Percentiles rank a stretch among this genome's conserved stretches.
Conservation (phyloP, 2,113 vertebrate species). For the Phycodurus eques region DNA sequence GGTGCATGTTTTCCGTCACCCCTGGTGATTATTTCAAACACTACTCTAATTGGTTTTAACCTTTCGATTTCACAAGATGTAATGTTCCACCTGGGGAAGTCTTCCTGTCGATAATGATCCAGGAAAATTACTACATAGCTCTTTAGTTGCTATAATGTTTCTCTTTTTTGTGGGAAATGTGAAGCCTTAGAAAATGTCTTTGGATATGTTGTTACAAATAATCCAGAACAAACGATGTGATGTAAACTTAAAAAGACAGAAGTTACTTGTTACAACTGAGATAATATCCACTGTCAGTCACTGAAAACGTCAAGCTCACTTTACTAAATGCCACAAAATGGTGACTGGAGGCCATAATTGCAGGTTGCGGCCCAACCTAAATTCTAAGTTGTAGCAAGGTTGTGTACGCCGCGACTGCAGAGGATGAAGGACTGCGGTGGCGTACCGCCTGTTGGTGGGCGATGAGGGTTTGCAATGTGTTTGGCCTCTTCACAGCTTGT, state of each 20-base stretch:
- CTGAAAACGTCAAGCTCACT: conserved; percentile 8
- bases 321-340: conserved; percentile 41
- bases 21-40: conserved; percentile 37
- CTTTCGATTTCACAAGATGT: conserved; percentile 27
- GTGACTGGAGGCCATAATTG: conserved; percentile 54
- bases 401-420: conserved; percentile 37
- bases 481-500: conserved; percentile 39
- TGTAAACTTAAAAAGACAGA: neutral
- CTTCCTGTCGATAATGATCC: conserved; percentile 6
- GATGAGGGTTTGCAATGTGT: conserved; percentile 47
- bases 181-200: neutral
- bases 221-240: neutral
- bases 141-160: neutral
- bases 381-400: conserved; percentile 53
- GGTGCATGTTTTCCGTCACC: conserved; percentile 33
- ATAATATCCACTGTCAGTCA: conserved; percentile 6
- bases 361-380: conserved; percentile 46
- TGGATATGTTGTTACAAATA: neutral
- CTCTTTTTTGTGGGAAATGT: neutral
- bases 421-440: conserved; percentile 28
- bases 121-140: conserved; percentile 11
- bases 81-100: conserved; percentile 10
- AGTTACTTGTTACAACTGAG: conserved; percentile 1
- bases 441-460: conserved; percentile 32
- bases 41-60: conserved; percentile 36